Evolutionary conservation across 2,797 vertebrate species (phyloP), one percentile per base, ranked within the genome.

Genomic region (Leptoclinus maculatus): DNA sequence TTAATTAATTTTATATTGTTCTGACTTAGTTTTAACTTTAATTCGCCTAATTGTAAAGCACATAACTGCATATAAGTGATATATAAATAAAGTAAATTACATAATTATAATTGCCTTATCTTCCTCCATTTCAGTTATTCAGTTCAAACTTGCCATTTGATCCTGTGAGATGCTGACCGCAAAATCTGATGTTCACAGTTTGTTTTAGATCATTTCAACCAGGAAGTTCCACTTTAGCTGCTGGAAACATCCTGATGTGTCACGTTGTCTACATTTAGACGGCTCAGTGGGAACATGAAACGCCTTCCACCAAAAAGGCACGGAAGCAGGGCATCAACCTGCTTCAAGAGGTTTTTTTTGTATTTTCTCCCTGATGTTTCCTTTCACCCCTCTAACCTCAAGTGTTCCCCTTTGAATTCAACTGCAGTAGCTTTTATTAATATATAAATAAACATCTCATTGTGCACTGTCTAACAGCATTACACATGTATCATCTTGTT

Each of bases 171-270:
- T 57, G 49, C n/a, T 64, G 7, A 74, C 41, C 8, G 2, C 38
- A 25, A 25, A 47, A 56, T 23, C n/a, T 16, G 49, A 77, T 63
- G 32, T 77, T 47, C 49, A 65, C 59, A 38, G 53, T 39, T 39
- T 58, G 51, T 49, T 71, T 71, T 39, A 49, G n/a, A 56, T 38
- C 29, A 25, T 25, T 36, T 54, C 17, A n/a, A 71, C 32, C 32
- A 71, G 36, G 43, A 66, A 66, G 32, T 38, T 9, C 12, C 9
- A 29, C 16, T 17, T 36, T 11, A 36, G 47, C 27, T 7, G 54
- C 58, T 12, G 36, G 10, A 70, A 70, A 25, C 59, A 16, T 67
- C 32, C 29, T 59, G 34, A 43, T 41, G 45, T 45, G 66, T 62
- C 58, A 45, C 47, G 5, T 25, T 34, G 58, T 63, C 58, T 25